Percentiles rank a stretch among this genome's conserved stretches.
phyloP scores from a whole-genome alignment of 2,888 invertebrate species.

The Protonemura montana region DNA sequence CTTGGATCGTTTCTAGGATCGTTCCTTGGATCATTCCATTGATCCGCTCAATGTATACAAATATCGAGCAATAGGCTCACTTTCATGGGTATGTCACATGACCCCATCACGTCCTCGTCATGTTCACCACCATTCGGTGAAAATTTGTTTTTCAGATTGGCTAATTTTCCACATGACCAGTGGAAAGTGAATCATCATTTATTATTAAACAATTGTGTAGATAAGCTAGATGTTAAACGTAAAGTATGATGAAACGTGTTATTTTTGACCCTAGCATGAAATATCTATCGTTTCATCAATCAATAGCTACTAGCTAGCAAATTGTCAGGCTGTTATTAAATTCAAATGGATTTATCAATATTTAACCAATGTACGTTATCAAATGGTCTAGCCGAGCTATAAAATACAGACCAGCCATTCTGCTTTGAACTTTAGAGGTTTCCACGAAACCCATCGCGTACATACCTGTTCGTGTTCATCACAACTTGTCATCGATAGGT shows the following conservation, averaged over 20 bases:
- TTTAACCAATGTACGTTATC: too few relatives aligned
- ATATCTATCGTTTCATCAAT: not conserved
- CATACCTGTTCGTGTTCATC: not conserved
- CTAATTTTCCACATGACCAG: not conserved
- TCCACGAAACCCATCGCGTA: too few relatives aligned
- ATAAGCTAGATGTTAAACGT: not conserved
- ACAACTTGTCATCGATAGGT: not conserved
- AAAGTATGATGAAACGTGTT: not conserved
- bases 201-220: not conserved
- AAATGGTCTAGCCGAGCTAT: too few relatives aligned
- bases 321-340: not conserved
- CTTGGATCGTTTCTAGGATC: too few relatives aligned
- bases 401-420: too few relatives aligned
- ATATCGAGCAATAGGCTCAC: not conserved
- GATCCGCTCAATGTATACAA: not conserved
- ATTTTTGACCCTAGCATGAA: not conserved
- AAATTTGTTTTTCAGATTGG: not conserved
- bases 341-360: not conserved
- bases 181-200: not conserved
- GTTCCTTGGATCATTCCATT: too few relatives aligned
- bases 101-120: not conserved
- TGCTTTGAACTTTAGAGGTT: too few relatives aligned
- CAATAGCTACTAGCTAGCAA: not conserved
- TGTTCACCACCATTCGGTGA: not conserved
- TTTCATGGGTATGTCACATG: not conserved